Conservation (phyloP, 1,140 invertebrate species). For the Macrosteles quadrilineatus region DNA sequence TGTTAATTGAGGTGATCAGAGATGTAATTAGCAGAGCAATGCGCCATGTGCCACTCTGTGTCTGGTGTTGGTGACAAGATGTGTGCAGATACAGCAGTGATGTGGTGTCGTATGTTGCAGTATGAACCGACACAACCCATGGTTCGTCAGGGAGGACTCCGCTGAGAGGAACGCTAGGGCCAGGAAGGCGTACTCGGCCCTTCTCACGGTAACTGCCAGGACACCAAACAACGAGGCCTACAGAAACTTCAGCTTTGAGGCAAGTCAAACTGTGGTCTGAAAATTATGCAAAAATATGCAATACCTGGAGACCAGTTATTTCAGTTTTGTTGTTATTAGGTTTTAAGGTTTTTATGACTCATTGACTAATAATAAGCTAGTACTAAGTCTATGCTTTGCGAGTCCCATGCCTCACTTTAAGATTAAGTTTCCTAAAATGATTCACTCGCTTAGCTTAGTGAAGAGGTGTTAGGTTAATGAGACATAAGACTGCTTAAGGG, state of each 20-base stretch:
- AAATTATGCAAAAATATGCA: slow-evolving; percentile 27
- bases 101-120: not conserved
- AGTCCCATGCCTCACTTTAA: too few species aligned
- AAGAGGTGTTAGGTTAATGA: too few species aligned
- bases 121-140: slow-evolving; percentile 63
- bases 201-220: slow-evolving; percentile 86
- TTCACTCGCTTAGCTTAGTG: too few species aligned
- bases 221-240: slow-evolving; percentile 81
- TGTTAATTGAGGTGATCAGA: slow-evolving; percentile 12
- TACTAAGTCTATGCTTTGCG: too few species aligned
- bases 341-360: too few species aligned
- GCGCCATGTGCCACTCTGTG: not conserved
- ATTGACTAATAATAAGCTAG: too few species aligned
- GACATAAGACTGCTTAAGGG: too few species aligned
- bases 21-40: not conserved
- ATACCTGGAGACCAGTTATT: too few species aligned
- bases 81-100: not conserved
- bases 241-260: slow-evolving; percentile 71
- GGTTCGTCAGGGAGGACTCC: slow-evolving; percentile 80
- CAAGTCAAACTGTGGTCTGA: slow-evolving; percentile 48
- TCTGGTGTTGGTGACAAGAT: not conserved
- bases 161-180: slow-evolving; percentile 81
- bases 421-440: too few species aligned
- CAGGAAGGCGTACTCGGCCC: slow-evolving; percentile 82
- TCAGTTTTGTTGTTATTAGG: too few species aligned